Percentiles rank a stretch among this genome's conserved stretches.
Conservation (phyloP, 92 coral and sea anemone species). For the Anthopleura xanthogrammica region DNA sequence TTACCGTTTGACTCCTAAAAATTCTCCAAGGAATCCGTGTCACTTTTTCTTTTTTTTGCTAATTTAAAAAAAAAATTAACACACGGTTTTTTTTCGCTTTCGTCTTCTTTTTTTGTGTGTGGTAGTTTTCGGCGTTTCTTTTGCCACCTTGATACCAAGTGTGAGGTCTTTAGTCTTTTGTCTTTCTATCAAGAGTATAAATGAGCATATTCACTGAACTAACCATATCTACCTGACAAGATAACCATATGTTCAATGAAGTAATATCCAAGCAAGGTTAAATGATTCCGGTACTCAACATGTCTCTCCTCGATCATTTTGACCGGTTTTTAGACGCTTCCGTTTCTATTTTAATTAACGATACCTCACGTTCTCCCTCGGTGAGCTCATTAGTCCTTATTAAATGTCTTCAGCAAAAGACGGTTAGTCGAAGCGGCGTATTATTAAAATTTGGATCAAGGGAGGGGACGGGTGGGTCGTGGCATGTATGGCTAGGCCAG, state of each 20-base stretch:
- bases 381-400: not conserved
- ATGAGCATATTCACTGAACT: not conserved
- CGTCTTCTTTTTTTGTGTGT: not conserved
- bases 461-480: not conserved
- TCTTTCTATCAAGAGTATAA: not conserved
- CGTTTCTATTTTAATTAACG: not conserved
- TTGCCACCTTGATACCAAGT: not conserved
- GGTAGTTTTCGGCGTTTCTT: not conserved
- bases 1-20: no score
- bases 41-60: no score
- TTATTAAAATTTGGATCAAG: not conserved
- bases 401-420: not conserved
- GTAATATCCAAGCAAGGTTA: not conserved
- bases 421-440: not conserved
- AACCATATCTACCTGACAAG: not conserved
- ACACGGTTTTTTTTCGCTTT: not conserved
- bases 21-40: no score
- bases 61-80: no score
- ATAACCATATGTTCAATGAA: not conserved
- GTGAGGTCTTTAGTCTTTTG: not conserved
- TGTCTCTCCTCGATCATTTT: not conserved
- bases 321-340: not conserved
- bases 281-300: not conserved
- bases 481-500: no score
- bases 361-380: not conserved